A percentile compares a stretch with the other conserved stretches of the same genome.
phyloP scores from a whole-genome alignment of 2,113 vertebrate genomes.

The Pipra filicauda region DNA sequence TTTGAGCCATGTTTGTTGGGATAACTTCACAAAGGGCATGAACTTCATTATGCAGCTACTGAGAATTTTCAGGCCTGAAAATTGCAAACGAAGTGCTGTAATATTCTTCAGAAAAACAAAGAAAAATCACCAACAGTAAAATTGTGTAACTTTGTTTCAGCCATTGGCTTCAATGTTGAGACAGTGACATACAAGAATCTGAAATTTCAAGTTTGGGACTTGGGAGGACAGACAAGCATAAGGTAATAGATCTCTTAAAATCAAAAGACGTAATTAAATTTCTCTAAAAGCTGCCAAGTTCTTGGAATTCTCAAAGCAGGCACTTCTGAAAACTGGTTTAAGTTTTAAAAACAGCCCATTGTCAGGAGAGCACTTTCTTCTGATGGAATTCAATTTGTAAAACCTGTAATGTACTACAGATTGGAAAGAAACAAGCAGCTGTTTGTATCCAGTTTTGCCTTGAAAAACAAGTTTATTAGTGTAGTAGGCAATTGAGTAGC shows the following conservation, averaged over 20 bases:
- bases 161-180: constrained; percentile 98
- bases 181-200: constrained; percentile 97
- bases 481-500: not conserved
- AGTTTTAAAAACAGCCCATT: not conserved
- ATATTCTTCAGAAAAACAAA: not conserved
- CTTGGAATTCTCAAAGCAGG: not conserved
- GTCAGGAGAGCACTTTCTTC: not conserved
- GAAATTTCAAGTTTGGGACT: constrained; percentile 99
- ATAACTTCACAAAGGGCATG: not conserved
- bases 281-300: not conserved
- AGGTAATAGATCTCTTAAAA: constrained; percentile 74
- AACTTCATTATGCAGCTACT: not conserved
- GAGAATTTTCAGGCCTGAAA: not conserved
- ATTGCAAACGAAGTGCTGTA: not conserved
- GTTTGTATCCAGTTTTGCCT: not conserved
- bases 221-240: constrained; percentile 98
- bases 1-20: not conserved
- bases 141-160: constrained; percentile 70
- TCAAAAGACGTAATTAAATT: not conserved
- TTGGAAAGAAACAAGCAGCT: not conserved
- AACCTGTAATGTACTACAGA: not conserved
- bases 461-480: not conserved
- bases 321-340: not conserved
- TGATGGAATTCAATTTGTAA: not conserved
- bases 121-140: not conserved